Base-by-base conservation (phyloP, 2,888 invertebrate genomes). In the Coleophora deauratella region DNA sequence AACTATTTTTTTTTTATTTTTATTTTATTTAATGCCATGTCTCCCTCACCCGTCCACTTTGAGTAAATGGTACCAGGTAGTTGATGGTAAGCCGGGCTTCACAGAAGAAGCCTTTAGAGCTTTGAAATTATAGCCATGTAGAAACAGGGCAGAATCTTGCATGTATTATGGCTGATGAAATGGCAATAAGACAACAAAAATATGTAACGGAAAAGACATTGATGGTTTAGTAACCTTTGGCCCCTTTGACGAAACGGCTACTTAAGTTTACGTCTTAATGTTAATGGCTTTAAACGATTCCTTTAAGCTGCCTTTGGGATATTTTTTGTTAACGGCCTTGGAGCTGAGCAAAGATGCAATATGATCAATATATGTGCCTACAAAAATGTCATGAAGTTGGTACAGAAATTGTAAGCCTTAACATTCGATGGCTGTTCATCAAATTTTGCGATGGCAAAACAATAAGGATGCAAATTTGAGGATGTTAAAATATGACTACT, bases 1-100 rank as follows among this genome's bases (percentile, higher is more conserved):
- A n/a, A n/a, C n/a, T n/a, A n/a, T n/a, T n/a, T n/a, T n/a, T n/a
- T n/a, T n/a, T n/a, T n/a, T n/a, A n/a, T n/a, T n/a, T n/a, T n/a
- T n/a, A n/a, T n/a, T n/a, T n/a, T n/a, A n/a, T n/a, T n/a, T n/a
- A n/a, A 21, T 21, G 21, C 6, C 21, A 21, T 21, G 21, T 21
- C 21, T 21, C 21, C 66, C 28, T 62, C 69, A 35, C 55, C 59
- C 46, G 43, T 48, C 27, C 47, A 66, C 62, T 2, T 49, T 68
- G 9, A 44, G 52, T 11, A 60, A 53, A 37, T 72, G 66, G 68
- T 65, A 60, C 34, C 40, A 49, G 32, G 45, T 42, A n/a, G 44
- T 66, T 12, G 50, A 66, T 45, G 57, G 54, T 4, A 43, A 55
- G 9, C 63, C 66, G 8, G 66, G 67, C 0, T 62, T 70, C 43